Evolutionary conservation across 2,113 vertebrate species (phyloP), one percentile per base, ranked within the genome.

Genomic region (Puntigrus tetrazona): DNA sequence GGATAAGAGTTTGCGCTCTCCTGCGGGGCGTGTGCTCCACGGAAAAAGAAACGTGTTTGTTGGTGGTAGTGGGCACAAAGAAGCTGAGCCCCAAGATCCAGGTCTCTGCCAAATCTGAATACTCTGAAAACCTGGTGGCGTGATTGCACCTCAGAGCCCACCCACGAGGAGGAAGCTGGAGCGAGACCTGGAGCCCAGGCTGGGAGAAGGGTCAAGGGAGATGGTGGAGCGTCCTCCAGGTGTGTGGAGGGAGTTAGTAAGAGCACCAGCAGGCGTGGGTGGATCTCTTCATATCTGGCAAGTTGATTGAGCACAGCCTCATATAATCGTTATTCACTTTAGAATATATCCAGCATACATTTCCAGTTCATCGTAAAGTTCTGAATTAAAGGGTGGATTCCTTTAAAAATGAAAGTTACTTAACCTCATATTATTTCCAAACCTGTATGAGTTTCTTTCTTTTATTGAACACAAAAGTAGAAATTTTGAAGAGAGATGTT

Each of bases 251-350:
- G n/a, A n/a, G n/a, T n/a, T n/a, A n/a, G n/a, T n/a, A n/a, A n/a
- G 96, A 97, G 41, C 98, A 99, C 92, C 96, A 95, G 87, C 94
- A 94, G 88, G 95, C 95, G n/a, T 99, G 98, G 98, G 91, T 93
- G 18, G 96, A 99, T 87, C 95, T 99, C 59, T 98, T 99, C 88
- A 96, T 96, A 88, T 97, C 98, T 89, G 98, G 98, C 97, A 85
- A 94, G 90, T 81, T 29, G n/a, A 73, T 3, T 7, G 3, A 50
- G 67, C 34, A 22, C 31, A n/a, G 16, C 50, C 45, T 18, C 16
- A 50, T 34, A 38, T 73, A 27, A 27, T 31, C 31, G 27, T 18
- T 31, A 38, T 78, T 59, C 22, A 43, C 36, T 82, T 18, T 7
- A n/a, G n/a, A 73, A 38, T 18, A 27, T 8, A 27, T 74, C 38